Base-by-base conservation (phyloP, 2,888 invertebrate species). In the Ophion slaviceki region DNA sequence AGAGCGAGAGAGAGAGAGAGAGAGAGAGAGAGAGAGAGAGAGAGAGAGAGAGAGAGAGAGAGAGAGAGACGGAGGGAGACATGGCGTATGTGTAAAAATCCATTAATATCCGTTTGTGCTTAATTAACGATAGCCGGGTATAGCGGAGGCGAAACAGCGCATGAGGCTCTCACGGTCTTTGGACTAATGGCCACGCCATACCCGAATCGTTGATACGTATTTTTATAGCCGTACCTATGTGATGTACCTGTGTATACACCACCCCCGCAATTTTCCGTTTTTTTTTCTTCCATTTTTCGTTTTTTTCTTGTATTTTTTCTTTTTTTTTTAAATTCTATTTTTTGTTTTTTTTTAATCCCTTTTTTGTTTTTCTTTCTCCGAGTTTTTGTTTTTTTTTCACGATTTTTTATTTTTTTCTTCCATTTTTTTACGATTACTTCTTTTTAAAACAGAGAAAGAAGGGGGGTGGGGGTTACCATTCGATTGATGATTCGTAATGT, bases 41-140 rank as follows among this genome's bases (percentile, higher is more conserved):
- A 5, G 53, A 5, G 72, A 80, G 77, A 68, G n/a, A 40, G 67
- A 80, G 40, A 71, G 57, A 59, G 59, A 80, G 20, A 67, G 70
- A 72, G 78, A 78, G 40, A 77, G 57, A 71, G 32, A 72, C 17
- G 62, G 75, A 5, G 53, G 17, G 72, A 80, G 77, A 68, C 74
- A 80, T 68, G 86, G 88, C 91, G 91, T 92, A 93, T 91, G 91
- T 92, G 92, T 92, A 93, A 94, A 94, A 94, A 94, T 93, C 93
- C 94, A 94, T 94, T 94, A 94, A 94, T 94, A 94, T 94, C 93
- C 93, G 93, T 94, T 94, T 94, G 93, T 91, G 91, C 91, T 93
- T 93, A 94, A 94, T 93, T 92, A 93, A 94, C 93, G 93, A 93
- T 93, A 93, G 93, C 92, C 90, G 66, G 80, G 84, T 40, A 53